phyloP scores from a whole-genome alignment of 2,888 invertebrate genomes.

The Stenurella melanura region DNA sequence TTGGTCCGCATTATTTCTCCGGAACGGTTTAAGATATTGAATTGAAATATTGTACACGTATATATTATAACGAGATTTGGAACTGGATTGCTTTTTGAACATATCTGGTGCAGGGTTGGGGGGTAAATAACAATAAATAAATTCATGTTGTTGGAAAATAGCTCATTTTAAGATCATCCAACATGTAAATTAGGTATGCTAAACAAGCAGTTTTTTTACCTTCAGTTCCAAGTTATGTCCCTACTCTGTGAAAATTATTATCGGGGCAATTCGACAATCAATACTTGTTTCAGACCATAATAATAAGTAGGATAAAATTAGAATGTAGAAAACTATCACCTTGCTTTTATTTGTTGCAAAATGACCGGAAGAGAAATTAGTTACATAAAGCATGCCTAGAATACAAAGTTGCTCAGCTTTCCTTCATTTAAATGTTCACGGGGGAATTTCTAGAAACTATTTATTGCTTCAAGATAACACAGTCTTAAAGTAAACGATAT shows the following conservation, averaged over 20 bases:
- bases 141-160: too few species aligned
- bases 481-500: background rate
- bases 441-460: background rate
- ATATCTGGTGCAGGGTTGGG: too few species aligned
- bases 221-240: too few species aligned
- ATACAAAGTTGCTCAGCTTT: constrained; percentile 23
- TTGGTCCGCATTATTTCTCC: too few species aligned
- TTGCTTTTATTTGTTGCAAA: background rate
- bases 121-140: too few species aligned
- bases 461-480: background rate
- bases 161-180: too few species aligned
- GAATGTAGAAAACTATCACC: constrained; percentile 5
- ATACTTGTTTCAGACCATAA: background rate
- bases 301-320: background rate
- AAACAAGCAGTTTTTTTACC: too few species aligned
- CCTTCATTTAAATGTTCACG: constrained; percentile 12
- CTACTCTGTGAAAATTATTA: background rate
- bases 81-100: too few species aligned
- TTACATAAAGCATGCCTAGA: constrained; percentile 18
- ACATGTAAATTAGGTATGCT: too few species aligned
- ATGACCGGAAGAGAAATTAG: constrained; percentile 32
- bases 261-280: background rate
- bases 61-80: too few species aligned
- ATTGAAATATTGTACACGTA: too few species aligned
- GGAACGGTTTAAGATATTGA: too few species aligned